Conservation (phyloP, 2,113 vertebrate species). For the Calypte anna region DNA sequence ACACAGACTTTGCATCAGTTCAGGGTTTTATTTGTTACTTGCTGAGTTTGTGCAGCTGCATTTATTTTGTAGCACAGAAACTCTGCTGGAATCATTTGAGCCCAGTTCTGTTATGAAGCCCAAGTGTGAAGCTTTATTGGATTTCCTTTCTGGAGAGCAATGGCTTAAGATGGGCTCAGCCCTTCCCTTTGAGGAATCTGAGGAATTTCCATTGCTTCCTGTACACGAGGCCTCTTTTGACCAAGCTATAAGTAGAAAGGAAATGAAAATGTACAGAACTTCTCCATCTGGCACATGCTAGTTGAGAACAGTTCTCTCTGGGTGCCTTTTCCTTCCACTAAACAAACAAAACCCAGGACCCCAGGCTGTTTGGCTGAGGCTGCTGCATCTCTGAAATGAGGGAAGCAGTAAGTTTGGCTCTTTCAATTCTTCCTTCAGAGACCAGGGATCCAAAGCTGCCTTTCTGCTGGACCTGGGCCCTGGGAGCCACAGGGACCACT, state of each 20-base stretch:
- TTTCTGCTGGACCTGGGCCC: not conserved
- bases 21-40: not conserved
- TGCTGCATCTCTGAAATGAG: not conserved
- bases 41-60: not conserved
- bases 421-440: not conserved
- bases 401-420: not conserved
- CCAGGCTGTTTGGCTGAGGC: not conserved
- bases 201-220: constrained; percentile 77
- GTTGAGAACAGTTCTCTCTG: not conserved
- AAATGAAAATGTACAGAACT: constrained; percentile 60
- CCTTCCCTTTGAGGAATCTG: constrained; percentile 65
- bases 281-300: constrained; percentile 45
- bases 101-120: not conserved
- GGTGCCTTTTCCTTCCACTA: not conserved
- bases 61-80: not conserved
- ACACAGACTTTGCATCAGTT: not conserved
- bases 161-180: constrained; percentile 55
- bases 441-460: constrained; percentile 1
- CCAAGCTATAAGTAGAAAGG: constrained; percentile 63
- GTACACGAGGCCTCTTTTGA: constrained; percentile 58
- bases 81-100: not conserved
- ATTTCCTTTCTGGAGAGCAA: constrained; percentile 64
- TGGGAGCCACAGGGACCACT: not conserved
- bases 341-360: constrained; percentile 38
- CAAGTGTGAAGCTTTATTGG: constrained; percentile 40